Base-by-base conservation (phyloP, 2,888 invertebrate genomes). In the Tiliacea citrago region DNA sequence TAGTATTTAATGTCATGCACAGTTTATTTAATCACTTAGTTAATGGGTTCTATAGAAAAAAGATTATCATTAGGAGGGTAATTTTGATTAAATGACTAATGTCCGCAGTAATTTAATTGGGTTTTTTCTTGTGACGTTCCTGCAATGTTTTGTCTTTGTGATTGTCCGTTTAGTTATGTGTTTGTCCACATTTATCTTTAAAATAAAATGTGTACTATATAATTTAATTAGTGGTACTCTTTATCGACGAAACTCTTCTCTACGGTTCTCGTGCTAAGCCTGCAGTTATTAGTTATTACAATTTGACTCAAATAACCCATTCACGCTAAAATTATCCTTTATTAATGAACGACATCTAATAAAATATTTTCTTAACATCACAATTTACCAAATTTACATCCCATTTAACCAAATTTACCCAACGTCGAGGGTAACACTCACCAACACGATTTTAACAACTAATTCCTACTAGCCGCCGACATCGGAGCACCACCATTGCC, bases 401-500 rank as follows among this genome's bases (percentile, higher is more conserved):
- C 42, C 18, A 63, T 62, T 58, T 60, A 69, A 58, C 39, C 29
- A 68, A 5, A 63, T 68, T 79, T 65, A 80, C 57, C 24, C 6
- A 45, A 57, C 10, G 35, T 35, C 12, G 2, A 70, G 60, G 68
- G 68, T 80, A 70, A 71, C 74, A 62, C 2, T 65, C 67, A 61
- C 7, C 57, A 68, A 55, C 55, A 57, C 49, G 7, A 69, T 47
- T 62, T 49, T 79, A 82, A 78, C 72, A 70, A 85, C 72, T 77
- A 84, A 84, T 81, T 83, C 66, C 57, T 85, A 88, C 66, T 84
- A 90, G 92, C 88, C 53, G 7, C 66, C 49, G 92, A 89, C 21
- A 89, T 89, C n/a, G 91, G 88, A 76, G 92, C 92, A 0, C 96
- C 95, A 4, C 95, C 95, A 13, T 86, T 95, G 35, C 95, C 96